Base-by-base conservation (phyloP, 2,113 vertebrate genomes). In the Brachypodius melanocephalos region DNA sequence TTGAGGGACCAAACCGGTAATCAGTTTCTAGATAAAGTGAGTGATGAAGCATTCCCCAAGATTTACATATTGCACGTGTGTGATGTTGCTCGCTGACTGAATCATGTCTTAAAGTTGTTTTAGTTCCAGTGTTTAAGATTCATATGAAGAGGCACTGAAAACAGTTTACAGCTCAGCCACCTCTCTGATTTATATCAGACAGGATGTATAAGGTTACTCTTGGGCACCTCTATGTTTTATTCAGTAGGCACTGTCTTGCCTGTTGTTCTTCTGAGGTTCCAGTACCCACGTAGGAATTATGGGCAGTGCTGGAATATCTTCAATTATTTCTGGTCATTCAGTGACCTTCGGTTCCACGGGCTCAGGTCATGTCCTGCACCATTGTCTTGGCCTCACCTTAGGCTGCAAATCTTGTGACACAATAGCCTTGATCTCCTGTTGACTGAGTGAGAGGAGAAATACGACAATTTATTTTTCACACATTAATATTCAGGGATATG, bases 121-220 rank as follows among this genome's bases (percentile, higher is more conserved):
- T 46, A n/a, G n/a, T 87, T 89, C 17, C 12, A 22, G 59, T 22
- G 57, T 58, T 84, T 59, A 55, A 85, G 75, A 76, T 65, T 73
- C 58, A 17, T 49, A 19, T 19, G 48, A 78, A 65, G 62, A 73
- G 74, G 45, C 78, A 68, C 71, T 21, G 71, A 32, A 72, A 88
- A 45, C n/a, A 51, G 45, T 78, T 91, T 85, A 55, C 67, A 61
- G 66, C 66, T 82, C n/a, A n/a, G 74, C 32, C 0, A 0, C 54
- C 61, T 52, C 77, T 87, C 82, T 89, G 82, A 85, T 95, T 91
- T 72, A 45, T 88, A 85, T 76, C 62, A 69, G 78, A 79, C 34
- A 72, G 61, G 85, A 93, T 79, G 48, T 67, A 36, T 67, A 81
- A 87, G 77, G 73, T 75, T 95, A 72, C 48, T 87, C 61, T 78